Conservation (phyloP, 2,888 invertebrate genomes). For the Alsophila aescularia region DNA sequence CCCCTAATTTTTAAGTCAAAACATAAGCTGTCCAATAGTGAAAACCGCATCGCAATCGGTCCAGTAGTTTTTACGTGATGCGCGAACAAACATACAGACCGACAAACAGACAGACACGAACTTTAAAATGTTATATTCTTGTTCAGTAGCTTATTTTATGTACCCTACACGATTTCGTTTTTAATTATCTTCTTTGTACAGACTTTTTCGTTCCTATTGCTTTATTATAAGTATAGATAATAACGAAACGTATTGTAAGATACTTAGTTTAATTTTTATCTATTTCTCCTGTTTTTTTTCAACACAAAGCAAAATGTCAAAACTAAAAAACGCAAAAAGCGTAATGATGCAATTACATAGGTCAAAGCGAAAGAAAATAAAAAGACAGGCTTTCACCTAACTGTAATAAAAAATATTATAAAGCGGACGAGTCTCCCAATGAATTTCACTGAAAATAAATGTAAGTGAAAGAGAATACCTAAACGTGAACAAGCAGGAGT, state of each 20-base stretch:
- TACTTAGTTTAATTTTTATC: not conserved
- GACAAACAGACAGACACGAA: too few relatives aligned
- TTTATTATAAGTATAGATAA: too few relatives aligned
- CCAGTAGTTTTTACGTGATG: too few relatives aligned
- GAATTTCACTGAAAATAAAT: slow-evolving; percentile 48
- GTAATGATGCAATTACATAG: slow-evolving; percentile 24
- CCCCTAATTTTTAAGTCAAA: too few relatives aligned
- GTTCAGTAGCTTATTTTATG: too few relatives aligned
- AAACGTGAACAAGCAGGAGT: slow-evolving; percentile 57
- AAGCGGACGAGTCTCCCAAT: slow-evolving; percentile 25
- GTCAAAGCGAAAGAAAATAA: slow-evolving; percentile 27
- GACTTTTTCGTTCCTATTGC: too few relatives aligned
- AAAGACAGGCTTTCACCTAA: slow-evolving; percentile 11
- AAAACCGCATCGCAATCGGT: too few relatives aligned
- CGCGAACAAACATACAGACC: too few relatives aligned
- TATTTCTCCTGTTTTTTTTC: not conserved
- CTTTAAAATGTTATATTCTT: too few relatives aligned
- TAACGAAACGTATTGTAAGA: not conserved
- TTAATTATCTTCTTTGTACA: too few relatives aligned
- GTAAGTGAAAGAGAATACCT: slow-evolving; percentile 53
- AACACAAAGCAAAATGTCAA: slow-evolving; percentile 1
- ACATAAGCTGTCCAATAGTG: too few relatives aligned
- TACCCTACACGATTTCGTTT: too few relatives aligned
- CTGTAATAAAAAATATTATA: slow-evolving; percentile 25
- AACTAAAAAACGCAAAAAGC: slow-evolving; percentile 5